These are phyloP conservation scores for Planococcus citri DNA, from an alignment of 1,140 invertebrate species.

Conservation along the genomic window DNA sequence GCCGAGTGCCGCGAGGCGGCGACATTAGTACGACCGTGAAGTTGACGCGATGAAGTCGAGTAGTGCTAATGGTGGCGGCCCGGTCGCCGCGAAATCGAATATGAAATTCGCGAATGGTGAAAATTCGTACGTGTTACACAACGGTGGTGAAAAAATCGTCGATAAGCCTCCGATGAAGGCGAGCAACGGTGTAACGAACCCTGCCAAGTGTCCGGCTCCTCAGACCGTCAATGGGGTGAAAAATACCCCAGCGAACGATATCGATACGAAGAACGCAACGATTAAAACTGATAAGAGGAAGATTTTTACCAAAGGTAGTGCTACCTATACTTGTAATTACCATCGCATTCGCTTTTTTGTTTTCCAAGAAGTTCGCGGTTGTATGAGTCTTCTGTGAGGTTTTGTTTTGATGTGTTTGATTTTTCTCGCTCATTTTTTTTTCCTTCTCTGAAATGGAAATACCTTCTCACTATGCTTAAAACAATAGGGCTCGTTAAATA, in stretches of 20 bases:
- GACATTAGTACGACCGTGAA: conserved; percentile 1
- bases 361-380: too few species aligned
- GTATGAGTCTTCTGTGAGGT: too few species aligned
- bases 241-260: not conserved
- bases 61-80: not conserved
- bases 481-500: too few species aligned
- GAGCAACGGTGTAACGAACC: not conserved
- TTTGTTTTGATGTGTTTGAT: too few species aligned
- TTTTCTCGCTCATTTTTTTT: too few species aligned
- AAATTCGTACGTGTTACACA: not conserved
- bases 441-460: too few species aligned
- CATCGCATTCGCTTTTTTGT: not conserved
- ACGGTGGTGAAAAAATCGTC: not conserved
- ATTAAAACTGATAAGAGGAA: not conserved
- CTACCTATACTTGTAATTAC: not conserved
- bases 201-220: too few species aligned
- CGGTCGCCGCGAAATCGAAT: not conserved
- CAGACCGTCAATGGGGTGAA: too few species aligned
- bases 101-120: not conserved
- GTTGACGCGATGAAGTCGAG: not conserved
- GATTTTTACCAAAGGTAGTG: not conserved
- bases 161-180: not conserved
- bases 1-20: too few species aligned
- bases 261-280: not conserved
- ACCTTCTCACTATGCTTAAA: too few species aligned